A percentile compares a stretch with the other conserved stretches of the same genome.
Evolutionary conservation across 1,140 invertebrate genomes (phyloP).

Genomic region (Onthophagus taurus): DNA sequence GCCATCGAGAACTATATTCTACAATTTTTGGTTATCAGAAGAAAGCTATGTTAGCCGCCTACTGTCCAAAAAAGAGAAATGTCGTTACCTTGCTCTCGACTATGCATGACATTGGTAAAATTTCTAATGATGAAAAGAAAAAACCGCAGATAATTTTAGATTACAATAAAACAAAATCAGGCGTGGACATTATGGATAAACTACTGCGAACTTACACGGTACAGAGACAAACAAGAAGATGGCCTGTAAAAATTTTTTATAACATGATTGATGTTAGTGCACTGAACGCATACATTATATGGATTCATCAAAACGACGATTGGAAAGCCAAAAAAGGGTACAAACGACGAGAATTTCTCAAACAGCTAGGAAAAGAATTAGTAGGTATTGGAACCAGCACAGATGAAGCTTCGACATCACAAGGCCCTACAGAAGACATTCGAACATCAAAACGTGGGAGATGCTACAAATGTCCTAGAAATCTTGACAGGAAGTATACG

Average conservation of each 20-base stretch:
- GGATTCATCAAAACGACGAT: conserved; percentile 6
- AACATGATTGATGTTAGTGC: conserved; percentile 23
- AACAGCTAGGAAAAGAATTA: conserved; percentile 10
- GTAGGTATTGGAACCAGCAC: neutral
- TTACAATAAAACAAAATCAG: conserved; percentile 10
- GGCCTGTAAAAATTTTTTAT: conserved; percentile 24
- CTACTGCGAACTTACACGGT: conserved; percentile 6
- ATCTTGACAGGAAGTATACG: conserved; percentile 8
- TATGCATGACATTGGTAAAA: conserved; percentile 2
- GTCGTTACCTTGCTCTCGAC: conserved; percentile 4
- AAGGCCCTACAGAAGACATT: neutral
- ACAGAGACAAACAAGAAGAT: conserved; percentile 22
- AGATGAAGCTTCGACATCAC: conserved; percentile 4
- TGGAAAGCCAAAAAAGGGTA: conserved; percentile 7
- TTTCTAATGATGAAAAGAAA: conserved; percentile 7
- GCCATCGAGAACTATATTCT: conserved; percentile 3
- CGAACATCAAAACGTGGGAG: conserved; percentile 9
- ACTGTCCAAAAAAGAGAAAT: conserved; percentile 8
- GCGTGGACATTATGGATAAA: conserved; percentile 12
- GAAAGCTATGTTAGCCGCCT: conserved; percentile 3
- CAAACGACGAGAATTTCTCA: conserved; percentile 1
- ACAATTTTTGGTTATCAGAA: conserved; percentile 14
- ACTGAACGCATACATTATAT: conserved; percentile 16
- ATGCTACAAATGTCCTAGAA: conserved; percentile 9
- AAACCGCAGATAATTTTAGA: conserved; percentile 11